These are phyloP conservation scores for Caenorhabditis doughertyi DNA, from an alignment of 2,888 invertebrate species.

Conservation along the genomic window DNA sequence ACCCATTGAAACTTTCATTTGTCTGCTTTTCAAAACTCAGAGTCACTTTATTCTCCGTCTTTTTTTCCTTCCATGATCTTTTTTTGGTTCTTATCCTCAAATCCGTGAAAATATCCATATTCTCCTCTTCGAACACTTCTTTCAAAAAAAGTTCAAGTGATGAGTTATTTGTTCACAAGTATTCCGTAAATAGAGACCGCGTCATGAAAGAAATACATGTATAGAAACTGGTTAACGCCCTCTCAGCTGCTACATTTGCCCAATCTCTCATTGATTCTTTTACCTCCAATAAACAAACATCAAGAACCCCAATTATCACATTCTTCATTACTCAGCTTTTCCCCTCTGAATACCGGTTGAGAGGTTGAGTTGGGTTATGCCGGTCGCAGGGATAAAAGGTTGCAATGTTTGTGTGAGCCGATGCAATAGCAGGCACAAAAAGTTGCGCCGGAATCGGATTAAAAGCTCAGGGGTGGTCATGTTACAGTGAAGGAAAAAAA, in stretches of 20 bases:
- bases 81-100: too few relatives aligned
- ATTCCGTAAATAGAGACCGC: conserved; percentile 57
- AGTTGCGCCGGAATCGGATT: conserved; percentile 62
- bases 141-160: conserved; percentile 41
- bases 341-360: conserved; percentile 51
- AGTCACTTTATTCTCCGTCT: neutral
- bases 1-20: too few relatives aligned
- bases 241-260: conserved; percentile 50
- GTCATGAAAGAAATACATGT: conserved; percentile 54
- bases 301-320: conserved; percentile 58
- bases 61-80: neutral
- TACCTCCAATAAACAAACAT: conserved; percentile 53
- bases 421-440: conserved; percentile 40
- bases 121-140: conserved; percentile 23
- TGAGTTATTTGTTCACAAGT: conserved; percentile 44
- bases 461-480: conserved; percentile 62
- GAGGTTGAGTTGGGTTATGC: conserved; percentile 30
- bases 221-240: conserved; percentile 58
- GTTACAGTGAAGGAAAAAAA: conserved; percentile 40
- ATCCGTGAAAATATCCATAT: conserved; percentile 20
- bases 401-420: conserved; percentile 42
- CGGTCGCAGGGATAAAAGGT: conserved; percentile 48
- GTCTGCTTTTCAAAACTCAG: too few relatives aligned
- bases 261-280: conserved; percentile 57
- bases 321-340: conserved; percentile 57